Evolutionary conservation across 2,113 vertebrate species (phyloP), one percentile per base, ranked within the genome.

Genomic region (Centropus unirufus): DNA sequence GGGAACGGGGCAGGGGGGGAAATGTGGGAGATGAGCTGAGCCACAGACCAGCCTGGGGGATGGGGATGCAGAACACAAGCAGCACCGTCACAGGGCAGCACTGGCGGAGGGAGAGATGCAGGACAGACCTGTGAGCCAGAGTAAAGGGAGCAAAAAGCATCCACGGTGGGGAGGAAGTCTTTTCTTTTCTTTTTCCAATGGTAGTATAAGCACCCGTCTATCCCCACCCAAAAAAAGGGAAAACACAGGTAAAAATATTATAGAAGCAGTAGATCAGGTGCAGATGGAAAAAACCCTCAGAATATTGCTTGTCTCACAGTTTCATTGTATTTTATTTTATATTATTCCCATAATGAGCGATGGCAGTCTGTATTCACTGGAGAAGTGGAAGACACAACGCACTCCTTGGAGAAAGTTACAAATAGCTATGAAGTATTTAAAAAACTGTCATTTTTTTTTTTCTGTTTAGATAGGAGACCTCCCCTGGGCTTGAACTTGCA

Each of bases 231-330:
- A 8, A 42, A 42, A 51, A 36, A 52, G 7, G 13, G 22, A 73
- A 90, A 83, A 61, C 1, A 1, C 1, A 3, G 29, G 11, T 4
- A 1, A 13, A 26, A 64, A 24, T 22, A 49, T 49, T 49, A 0
- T 15, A 58, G 39, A 17, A 96, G 20, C 32, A 52, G 19, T 39
- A 22, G 32, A 32, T n/a, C 46, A 59, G 16, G 20, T 32, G 42
- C 6, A 32, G 52, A 6, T 12, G 34, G 39, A 42, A 57, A 57
- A 77, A 77, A 9, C 36, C 30, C 36, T 80, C 36, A n/a, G 51
- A 91, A 52, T 55, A 63, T 4, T 4, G 18, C 42, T 76, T 72
- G 39, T 9, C 26, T 72, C 74, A 49, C 29, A 8, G 12, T 47
- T 88, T 69, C 29, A 39, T 26, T 61, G 16, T 30, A 1, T 44